Base-by-base conservation (phyloP, 2,113 vertebrate species). In the Hyperopisus bebe region DNA sequence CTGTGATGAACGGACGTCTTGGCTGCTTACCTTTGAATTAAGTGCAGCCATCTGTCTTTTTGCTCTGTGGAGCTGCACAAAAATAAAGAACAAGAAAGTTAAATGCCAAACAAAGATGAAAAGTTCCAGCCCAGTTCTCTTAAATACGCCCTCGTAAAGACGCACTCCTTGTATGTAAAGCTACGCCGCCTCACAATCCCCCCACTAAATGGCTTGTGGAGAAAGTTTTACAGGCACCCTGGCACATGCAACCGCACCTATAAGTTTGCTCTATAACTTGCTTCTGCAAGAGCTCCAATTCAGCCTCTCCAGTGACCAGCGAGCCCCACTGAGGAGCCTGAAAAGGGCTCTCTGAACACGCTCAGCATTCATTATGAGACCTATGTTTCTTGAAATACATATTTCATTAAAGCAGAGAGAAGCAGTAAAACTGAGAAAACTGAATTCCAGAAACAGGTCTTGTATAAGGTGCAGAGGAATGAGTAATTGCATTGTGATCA, bases 11-110 rank as follows among this genome's bases (percentile, higher is more conserved):
- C 24, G 27, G n/a, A 1, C 6, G 19, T 42, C 62, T 11, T 80
- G 74, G 42, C 31, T 66, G 31, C 70, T 90, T 96, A 99, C 98
- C 97, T 98, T 94, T 97, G 96, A 90, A 99, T 95, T 90, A 97
- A 96, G 19, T 93, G 94, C n/a, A 98, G 91, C 98, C 98, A 99
- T 13, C 95, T 97, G 86, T 99, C 97, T 91, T 97, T 99, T 90
- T 96, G 95, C 88, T 98, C 98, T 82, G 96, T 93, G 89, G 97
- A 97, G 94, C 98, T 99, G 86, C 24, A 89, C 19, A 47, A 90
- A 87, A 70, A 39, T 92, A 51, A 66, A 87, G 58, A 48, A 84
- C 53, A 13, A 50, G 11, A 88, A 66, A 88, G 35, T 24, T 15
- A 62, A 3, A 35, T 19, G 19, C 10, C 62, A 70, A 70, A 70